A percentile compares a stretch with the other conserved stretches of the same genome.
Evolutionary conservation across 2,888 invertebrate species (phyloP).

Genomic region (Toxonevra muliebris): DNA sequence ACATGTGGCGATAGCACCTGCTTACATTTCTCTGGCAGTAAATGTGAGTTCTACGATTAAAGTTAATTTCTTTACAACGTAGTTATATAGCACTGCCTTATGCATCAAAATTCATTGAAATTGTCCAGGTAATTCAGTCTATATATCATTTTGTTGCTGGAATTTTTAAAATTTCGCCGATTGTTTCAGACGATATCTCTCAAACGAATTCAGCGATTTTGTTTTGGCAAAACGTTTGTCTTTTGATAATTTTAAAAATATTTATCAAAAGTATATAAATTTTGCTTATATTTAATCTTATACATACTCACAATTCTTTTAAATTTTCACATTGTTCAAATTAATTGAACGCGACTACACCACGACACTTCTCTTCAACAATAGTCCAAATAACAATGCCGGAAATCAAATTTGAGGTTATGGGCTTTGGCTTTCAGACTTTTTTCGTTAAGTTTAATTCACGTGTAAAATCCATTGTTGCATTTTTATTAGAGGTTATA

Average conservation of each 20-base stretch:
- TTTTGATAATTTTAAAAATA: constrained; percentile 31
- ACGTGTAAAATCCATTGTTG: too few relatives aligned
- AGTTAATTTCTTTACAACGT: constrained; percentile 37
- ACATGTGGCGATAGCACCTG: constrained; percentile 37
- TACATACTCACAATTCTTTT: neutral
- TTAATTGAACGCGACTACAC: neutral
- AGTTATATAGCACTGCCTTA: constrained; percentile 55
- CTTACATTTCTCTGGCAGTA: constrained; percentile 50
- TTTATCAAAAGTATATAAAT: constrained; percentile 37
- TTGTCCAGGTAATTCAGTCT: neutral
- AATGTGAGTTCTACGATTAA: constrained; percentile 51
- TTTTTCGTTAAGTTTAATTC: too few relatives aligned
- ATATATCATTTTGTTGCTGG: constrained; percentile 13
- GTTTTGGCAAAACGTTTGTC: constrained; percentile 44
- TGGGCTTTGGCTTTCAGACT: neutral
- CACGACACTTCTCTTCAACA: neutral
- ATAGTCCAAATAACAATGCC: constrained; percentile 7
- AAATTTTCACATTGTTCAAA: neutral
- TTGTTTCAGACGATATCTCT: constrained; percentile 4
- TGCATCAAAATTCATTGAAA: neutral
- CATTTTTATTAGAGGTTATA: too few relatives aligned
- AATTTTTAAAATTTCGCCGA: neutral
- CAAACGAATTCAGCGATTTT: constrained; percentile 20
- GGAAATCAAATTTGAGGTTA: neutral
- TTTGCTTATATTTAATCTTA: constrained; percentile 26